Conservation (phyloP, 2,888 invertebrate species). For the Spilosoma lubricipeda region DNA sequence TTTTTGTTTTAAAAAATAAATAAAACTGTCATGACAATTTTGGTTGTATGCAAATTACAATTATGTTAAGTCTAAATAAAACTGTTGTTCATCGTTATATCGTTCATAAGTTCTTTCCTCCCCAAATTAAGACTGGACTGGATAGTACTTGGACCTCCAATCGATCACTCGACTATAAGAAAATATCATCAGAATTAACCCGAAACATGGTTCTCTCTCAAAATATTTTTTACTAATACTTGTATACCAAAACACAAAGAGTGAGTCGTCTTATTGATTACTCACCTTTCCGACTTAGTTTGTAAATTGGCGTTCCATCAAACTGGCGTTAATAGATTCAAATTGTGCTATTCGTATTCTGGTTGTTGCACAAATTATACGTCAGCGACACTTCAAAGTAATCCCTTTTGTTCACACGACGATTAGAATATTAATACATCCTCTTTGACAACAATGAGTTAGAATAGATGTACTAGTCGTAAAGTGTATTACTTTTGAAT, state of each 20-base stretch:
- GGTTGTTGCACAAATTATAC: constrained; percentile 43
- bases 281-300: background rate
- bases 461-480: background rate
- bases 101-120: too few species aligned
- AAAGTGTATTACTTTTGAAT: background rate
- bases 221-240: too few species aligned
- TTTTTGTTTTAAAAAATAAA: too few species aligned
- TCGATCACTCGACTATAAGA: too few species aligned
- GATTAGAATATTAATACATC: constrained; percentile 18
- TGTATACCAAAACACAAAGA: background rate
- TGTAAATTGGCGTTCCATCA: constrained; percentile 8
- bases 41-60: too few species aligned
- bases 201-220: too few species aligned
- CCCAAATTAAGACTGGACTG: too few species aligned
- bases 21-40: too few species aligned
- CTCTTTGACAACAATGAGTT: background rate
- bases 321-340: constrained; percentile 40
- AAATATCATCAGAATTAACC: too few species aligned
- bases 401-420: constrained; percentile 13
- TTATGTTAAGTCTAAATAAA: too few species aligned
- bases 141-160: too few species aligned
- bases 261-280: background rate
- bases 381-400: constrained; percentile 21
- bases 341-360: constrained; percentile 42
- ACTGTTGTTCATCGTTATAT: too few species aligned